phyloP scores from a whole-genome alignment of 64 coral and sea anemone species.

The Anthopleura sola region DNA sequence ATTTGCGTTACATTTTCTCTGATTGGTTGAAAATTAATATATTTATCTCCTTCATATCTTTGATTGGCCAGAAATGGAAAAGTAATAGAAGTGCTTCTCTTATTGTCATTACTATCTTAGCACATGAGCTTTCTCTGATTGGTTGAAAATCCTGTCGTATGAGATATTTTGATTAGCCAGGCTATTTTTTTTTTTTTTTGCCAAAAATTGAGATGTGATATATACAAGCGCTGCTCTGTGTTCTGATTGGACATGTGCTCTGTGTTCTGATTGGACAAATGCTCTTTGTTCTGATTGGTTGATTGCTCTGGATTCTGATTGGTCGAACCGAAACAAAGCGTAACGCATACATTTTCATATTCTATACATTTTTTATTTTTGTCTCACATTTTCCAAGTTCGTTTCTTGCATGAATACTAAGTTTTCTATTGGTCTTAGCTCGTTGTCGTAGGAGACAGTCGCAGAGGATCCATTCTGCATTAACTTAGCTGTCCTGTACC shows the following conservation, averaged over 20 bases:
- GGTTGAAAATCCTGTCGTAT: not conserved
- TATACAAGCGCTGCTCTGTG: too few relatives aligned
- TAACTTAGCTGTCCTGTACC: constrained; percentile 1
- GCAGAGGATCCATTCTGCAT: not conserved
- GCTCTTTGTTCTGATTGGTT: too few relatives aligned
- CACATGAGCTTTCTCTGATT: too few relatives aligned
- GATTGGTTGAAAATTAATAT: too few relatives aligned
- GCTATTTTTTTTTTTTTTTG: too few relatives aligned
- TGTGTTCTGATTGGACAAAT: too few relatives aligned
- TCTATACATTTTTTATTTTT: not conserved
- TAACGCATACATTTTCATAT: not conserved
- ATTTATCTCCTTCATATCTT: too few relatives aligned
- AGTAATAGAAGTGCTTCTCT: not conserved
- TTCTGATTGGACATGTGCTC: too few relatives aligned
- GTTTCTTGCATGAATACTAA: not conserved
- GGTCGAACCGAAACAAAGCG: not conserved
- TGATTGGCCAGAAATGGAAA: not conserved
- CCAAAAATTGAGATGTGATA: too few relatives aligned
- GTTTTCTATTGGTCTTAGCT: not conserved
- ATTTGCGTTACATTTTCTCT: too few relatives aligned
- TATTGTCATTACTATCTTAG: too few relatives aligned
- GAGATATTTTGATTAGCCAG: too few relatives aligned
- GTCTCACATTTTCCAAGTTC: not conserved
- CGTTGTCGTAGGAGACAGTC: not conserved
- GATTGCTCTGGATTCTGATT: not conserved